A percentile compares a stretch with the other conserved stretches of the same genome.
phyloP scores from a whole-genome alignment of 2,888 invertebrate genomes.

The Apantesis nais region DNA sequence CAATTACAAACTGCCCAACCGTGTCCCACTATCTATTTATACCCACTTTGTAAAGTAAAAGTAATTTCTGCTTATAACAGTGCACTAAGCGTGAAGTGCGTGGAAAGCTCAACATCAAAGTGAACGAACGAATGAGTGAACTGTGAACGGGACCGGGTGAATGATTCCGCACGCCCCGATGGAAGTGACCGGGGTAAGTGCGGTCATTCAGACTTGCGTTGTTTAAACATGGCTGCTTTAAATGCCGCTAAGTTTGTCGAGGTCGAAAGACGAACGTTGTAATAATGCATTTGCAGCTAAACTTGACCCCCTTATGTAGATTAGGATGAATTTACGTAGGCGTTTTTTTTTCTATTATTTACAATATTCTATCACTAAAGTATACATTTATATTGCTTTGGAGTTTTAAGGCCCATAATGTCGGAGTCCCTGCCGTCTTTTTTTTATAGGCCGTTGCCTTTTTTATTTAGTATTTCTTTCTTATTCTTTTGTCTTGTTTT shows the following conservation, averaged over 20 bases:
- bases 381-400: constrained; percentile 1
- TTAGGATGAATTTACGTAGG: neutral
- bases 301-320: neutral
- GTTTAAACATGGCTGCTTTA: constrained; percentile 37
- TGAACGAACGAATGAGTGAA: constrained; percentile 67
- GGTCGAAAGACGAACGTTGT: constrained; percentile 17
- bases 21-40: constrained; percentile 33
- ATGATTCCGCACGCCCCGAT: constrained; percentile 68
- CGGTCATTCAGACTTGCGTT: constrained; percentile 46
- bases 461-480: neutral
- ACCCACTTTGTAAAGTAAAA: constrained; percentile 43
- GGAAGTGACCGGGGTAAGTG: constrained; percentile 69
- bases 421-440: neutral
- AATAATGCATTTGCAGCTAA: constrained; percentile 10
- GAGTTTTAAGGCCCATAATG: constrained; percentile 3
- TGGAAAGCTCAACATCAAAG: constrained; percentile 75
- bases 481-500: constrained; percentile 1
- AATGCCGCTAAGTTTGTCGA: constrained; percentile 28
- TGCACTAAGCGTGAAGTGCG: constrained; percentile 74
- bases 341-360: neutral
- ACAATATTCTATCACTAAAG: constrained; percentile 5
- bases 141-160: constrained; percentile 71
- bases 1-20: constrained; percentile 4
- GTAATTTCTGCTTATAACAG: constrained; percentile 62
- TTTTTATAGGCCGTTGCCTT: neutral